A percentile compares a stretch with the other conserved stretches of the same genome.
Evolutionary conservation across 2,797 vertebrate genomes (phyloP).

Genomic region (Peromyscus melanophrys): DNA sequence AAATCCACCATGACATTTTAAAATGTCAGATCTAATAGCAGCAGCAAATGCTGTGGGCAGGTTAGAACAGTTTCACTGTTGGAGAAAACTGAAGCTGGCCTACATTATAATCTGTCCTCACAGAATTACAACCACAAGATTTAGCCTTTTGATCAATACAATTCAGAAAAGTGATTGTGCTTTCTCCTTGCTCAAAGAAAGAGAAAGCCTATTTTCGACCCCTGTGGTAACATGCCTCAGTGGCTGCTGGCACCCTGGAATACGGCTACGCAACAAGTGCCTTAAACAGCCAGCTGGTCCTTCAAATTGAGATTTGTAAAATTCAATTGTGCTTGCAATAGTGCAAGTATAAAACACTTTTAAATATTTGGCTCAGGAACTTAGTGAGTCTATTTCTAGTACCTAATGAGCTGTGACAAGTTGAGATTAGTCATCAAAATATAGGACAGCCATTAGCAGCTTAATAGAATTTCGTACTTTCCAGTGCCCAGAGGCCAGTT

Average conservation of each 20-base stretch:
- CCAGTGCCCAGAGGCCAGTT: conserved; percentile 8
- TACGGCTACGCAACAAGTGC: conserved; percentile 10
- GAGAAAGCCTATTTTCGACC: conserved; percentile 16
- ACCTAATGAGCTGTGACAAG: conserved; percentile 57
- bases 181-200: conserved; percentile 3
- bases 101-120: not conserved
- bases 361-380: conserved; percentile 46
- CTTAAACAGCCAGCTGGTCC: not conserved
- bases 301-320: conserved; percentile 57
- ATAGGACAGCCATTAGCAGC: conserved; percentile 41
- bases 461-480: conserved; percentile 37
- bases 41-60: conserved; percentile 13
- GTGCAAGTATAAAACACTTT: conserved; percentile 50
- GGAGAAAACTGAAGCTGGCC: not conserved
- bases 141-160: conserved; percentile 54
- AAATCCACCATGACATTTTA: conserved; percentile 31
- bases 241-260: not conserved
- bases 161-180: not conserved
- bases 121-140: conserved; percentile 9
- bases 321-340: conserved; percentile 58
- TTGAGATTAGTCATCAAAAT: conserved; percentile 65
- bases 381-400: conserved; percentile 33
- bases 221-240: not conserved
- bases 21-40: conserved; percentile 24
- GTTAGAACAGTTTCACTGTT: not conserved